Conservation (phyloP, 2,797 vertebrate genomes). For the Avahi laniger region DNA sequence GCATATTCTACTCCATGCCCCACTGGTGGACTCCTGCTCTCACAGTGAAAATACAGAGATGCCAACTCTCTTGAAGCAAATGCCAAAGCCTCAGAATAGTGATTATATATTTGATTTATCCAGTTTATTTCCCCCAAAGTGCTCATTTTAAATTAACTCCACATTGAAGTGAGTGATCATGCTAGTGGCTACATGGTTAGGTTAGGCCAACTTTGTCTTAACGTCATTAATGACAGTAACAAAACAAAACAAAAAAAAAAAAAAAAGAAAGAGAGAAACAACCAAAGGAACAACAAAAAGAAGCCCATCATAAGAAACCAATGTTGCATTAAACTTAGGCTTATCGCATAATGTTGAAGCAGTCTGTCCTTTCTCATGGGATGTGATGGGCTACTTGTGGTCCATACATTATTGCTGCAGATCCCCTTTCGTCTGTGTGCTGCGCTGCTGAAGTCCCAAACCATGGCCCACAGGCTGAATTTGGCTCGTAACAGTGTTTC, state of each 20-base stretch:
- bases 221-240: not conserved
- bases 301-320: not conserved
- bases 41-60: conserved; percentile 19
- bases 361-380: not conserved
- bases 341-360: not conserved
- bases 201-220: not conserved
- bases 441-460: not conserved
- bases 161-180: not conserved
- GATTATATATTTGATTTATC: conserved; percentile 70
- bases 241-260: not conserved
- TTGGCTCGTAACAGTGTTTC: conserved; percentile 54
- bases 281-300: not conserved
- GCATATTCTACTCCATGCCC: not conserved
- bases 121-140: conserved; percentile 55
- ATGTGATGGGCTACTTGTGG: not conserved
- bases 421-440: not conserved
- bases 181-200: not conserved
- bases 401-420: not conserved
- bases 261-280: too few species aligned
- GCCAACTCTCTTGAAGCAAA: conserved; percentile 63
- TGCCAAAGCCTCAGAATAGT: conserved; percentile 68
- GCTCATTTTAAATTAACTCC: conserved; percentile 60
- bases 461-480: not conserved
- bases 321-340: not conserved
- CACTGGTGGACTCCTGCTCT: not conserved